phyloP scores from a whole-genome alignment of 2,113 vertebrate species.

The Cavia aperea region DNA sequence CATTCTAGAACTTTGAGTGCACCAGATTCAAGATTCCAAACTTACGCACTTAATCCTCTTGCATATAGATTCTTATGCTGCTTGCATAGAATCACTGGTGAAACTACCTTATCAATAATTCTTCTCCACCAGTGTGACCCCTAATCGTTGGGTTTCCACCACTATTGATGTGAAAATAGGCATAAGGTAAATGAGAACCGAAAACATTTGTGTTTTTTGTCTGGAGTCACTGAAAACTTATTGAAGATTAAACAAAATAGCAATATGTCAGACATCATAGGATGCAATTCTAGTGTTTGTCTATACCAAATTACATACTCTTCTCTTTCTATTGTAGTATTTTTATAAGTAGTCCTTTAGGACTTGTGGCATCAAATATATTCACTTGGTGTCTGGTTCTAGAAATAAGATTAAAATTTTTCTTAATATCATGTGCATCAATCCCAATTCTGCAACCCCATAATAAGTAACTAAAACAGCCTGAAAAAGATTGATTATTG shows the following conservation, averaged over 20 bases:
- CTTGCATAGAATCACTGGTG: not conserved
- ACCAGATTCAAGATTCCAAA: not conserved
- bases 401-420: not conserved
- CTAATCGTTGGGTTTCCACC: not conserved
- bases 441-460: slow-evolving; percentile 3
- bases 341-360: not conserved
- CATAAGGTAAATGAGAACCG: not conserved
- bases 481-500: not conserved
- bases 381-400: not conserved
- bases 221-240: not conserved
- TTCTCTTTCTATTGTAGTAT: not conserved
- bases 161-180: not conserved
- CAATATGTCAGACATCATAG: not conserved
- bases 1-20: not conserved
- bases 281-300: not conserved
- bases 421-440: not conserved
- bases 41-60: not conserved
- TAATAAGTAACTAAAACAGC: not conserved
- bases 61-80: not conserved
- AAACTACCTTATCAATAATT: not conserved
- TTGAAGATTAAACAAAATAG: not conserved
- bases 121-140: not conserved
- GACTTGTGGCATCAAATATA: not conserved
- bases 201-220: not conserved
- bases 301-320: not conserved